Evolutionary conservation across 2,888 invertebrate genomes (phyloP), one percentile per base, ranked within the genome.

Genomic region (Elgonia sp.): DNA sequence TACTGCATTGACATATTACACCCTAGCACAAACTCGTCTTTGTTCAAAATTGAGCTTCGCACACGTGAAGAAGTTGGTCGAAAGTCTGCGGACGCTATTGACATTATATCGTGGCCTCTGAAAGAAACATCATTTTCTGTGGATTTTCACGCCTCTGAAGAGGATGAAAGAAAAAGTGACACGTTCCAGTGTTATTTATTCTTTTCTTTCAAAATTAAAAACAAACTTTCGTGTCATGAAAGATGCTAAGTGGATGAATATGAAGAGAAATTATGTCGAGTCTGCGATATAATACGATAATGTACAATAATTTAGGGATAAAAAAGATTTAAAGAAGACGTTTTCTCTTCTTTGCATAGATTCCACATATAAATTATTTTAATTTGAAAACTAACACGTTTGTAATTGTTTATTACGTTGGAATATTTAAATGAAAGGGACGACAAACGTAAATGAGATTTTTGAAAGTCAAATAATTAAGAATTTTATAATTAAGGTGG

Each of bases 121-220:
- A 88, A 83, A 85, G 77, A 63, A 69, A 80, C 50, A 39, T 62
- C 73, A 88, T 86, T 70, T 70, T 73, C 75, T 57, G 79, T 65
- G 62, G 55, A 76, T 75, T 83, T 87, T 65, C 86, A 75, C 60
- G 40, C 80, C 62, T 50, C 57, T 75, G 55, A 76, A 75, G 80
- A 84, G 67, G 67, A 29, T 76, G 80, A 85, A 88, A 80, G 79
- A 81, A 77, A 65, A 76, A 83, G 85, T 77, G 88, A 84, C 84
- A 62, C 82, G 50, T 82, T 39, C 57, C 77, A n/a, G 69, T 50
- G 81, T 69, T 80, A 76, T 86, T 86, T 84, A 80, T 86, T 85
- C 83, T 76, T 86, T 83, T 82, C 80, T 86, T 82, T 80, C 46
- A 39, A 86, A 83, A 83, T 84, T 83, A 79, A 84, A 88, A 86